These are phyloP conservation scores for Loriculus beryllinus DNA, from an alignment of 2,797 vertebrate genomes.

Conservation along the genomic window DNA sequence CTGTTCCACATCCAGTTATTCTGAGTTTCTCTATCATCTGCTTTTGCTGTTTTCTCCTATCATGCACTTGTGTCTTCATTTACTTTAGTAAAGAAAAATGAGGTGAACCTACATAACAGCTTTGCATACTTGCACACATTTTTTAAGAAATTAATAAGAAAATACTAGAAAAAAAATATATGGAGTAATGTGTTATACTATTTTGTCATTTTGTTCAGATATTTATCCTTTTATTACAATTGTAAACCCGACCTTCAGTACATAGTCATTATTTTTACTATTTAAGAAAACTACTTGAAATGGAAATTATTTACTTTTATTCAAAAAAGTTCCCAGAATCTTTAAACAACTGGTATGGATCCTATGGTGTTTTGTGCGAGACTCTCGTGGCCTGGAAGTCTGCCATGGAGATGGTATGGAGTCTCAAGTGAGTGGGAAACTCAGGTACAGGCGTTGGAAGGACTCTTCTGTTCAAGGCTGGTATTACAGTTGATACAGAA, in stretches of 20 bases:
- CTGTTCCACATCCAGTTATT: neutral
- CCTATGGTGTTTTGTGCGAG: neutral
- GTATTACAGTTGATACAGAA: neutral
- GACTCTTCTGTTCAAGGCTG: neutral
- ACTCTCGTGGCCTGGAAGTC: neutral
- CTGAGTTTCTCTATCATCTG: neutral
- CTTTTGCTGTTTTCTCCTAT: neutral
- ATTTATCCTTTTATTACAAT: slow-evolving; percentile 2
- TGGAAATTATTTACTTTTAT: slow-evolving; percentile 5
- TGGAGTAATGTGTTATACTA: neutral
- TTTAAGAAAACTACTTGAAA: neutral
- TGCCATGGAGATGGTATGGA: neutral
- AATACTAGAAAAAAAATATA: neutral
- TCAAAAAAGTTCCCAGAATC: neutral
- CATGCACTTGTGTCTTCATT: neutral
- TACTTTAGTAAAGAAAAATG: neutral
- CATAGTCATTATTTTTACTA: neutral
- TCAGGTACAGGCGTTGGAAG: accelerated
- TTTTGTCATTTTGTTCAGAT: slow-evolving; percentile 14
- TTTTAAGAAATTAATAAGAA: slow-evolving; percentile 12
- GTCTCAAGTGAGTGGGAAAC: neutral
- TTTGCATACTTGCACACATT: neutral
- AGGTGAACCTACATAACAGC: neutral
- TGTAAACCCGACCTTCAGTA: slow-evolving; percentile 1
- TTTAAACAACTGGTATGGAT: neutral